phyloP scores from a whole-genome alignment of 2,888 invertebrate genomes.

The Lapara coniferarum region DNA sequence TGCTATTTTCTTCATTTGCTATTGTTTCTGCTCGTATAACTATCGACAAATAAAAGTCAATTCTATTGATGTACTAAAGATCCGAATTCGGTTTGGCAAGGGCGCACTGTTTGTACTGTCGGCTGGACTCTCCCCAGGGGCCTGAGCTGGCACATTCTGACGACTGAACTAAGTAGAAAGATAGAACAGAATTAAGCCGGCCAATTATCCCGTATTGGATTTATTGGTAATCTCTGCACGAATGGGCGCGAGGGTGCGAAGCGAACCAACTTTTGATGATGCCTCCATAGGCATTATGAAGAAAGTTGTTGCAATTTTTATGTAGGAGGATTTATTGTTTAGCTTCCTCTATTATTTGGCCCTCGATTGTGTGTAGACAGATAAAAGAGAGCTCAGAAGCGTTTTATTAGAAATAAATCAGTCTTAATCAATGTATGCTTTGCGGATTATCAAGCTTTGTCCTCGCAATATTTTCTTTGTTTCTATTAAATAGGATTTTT shows the following conservation, averaged over 20 bases:
- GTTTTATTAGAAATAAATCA: slow-evolving; percentile 73
- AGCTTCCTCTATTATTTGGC: slow-evolving; percentile 71
- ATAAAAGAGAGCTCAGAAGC: slow-evolving; percentile 70
- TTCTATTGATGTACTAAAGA: slow-evolving; percentile 59
- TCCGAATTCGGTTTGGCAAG: slow-evolving; percentile 67
- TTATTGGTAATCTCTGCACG: slow-evolving; percentile 84
- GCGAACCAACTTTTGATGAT: slow-evolving; percentile 82
- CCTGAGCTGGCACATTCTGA: slow-evolving; percentile 83
- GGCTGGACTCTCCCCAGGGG: slow-evolving; percentile 79
- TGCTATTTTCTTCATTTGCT: slow-evolving; percentile 70
- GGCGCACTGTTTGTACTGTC: slow-evolving; percentile 66
- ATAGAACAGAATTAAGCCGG: slow-evolving; percentile 84
- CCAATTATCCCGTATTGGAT: slow-evolving; percentile 85
- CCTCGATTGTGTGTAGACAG: slow-evolving; percentile 72
- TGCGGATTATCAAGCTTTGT: slow-evolving; percentile 53
- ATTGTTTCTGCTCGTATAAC: slow-evolving; percentile 51
- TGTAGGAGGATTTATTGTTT: slow-evolving; percentile 81
- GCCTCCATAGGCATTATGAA: slow-evolving; percentile 81
- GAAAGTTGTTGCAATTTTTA: slow-evolving; percentile 83
- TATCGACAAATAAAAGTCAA: slow-evolving; percentile 55
- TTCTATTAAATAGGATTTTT: slow-evolving; percentile 12
- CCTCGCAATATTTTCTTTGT: slow-evolving; percentile 23
- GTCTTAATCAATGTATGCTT: slow-evolving; percentile 64
- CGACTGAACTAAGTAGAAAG: slow-evolving; percentile 84
- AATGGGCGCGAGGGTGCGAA: slow-evolving; percentile 83